Conservation (phyloP, 2,797 vertebrate genomes). For the Bryconaethiops microstoma region DNA sequence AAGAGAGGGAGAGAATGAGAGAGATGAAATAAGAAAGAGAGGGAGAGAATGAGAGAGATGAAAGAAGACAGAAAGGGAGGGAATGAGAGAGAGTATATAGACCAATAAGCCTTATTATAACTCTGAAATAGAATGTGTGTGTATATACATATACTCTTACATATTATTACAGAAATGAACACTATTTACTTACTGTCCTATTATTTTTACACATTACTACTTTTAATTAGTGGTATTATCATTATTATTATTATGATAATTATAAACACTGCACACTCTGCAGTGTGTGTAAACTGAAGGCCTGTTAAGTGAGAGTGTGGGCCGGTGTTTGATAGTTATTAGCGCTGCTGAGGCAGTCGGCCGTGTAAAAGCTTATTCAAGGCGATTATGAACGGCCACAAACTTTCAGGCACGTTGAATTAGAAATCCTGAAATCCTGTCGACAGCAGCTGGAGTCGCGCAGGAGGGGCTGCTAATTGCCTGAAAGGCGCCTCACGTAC, state of each 20-base stretch:
- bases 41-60: background rate
- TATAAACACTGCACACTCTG: background rate
- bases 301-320: background rate
- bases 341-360: background rate
- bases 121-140: too few relatives aligned
- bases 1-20: background rate
- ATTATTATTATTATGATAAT: background rate
- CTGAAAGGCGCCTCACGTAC: constrained; percentile 64
- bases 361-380: background rate
- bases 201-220: too few relatives aligned
- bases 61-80: background rate
- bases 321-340: background rate
- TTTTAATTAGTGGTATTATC: too few relatives aligned
- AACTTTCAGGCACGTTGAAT: background rate
- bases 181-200: too few relatives aligned
- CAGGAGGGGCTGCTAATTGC: background rate
- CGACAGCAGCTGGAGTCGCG: background rate
- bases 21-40: background rate
- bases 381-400: background rate
- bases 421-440: background rate
- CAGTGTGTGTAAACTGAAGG: background rate
- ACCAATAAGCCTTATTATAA: too few relatives aligned
- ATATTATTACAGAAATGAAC: too few relatives aligned
- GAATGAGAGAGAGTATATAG: too few relatives aligned
- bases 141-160: too few relatives aligned